Percentiles rank a stretch among this genome's conserved stretches.
These are phyloP conservation scores for Otis tarda DNA, from an alignment of 2,113 vertebrate species.

Conservation along the genomic window DNA sequence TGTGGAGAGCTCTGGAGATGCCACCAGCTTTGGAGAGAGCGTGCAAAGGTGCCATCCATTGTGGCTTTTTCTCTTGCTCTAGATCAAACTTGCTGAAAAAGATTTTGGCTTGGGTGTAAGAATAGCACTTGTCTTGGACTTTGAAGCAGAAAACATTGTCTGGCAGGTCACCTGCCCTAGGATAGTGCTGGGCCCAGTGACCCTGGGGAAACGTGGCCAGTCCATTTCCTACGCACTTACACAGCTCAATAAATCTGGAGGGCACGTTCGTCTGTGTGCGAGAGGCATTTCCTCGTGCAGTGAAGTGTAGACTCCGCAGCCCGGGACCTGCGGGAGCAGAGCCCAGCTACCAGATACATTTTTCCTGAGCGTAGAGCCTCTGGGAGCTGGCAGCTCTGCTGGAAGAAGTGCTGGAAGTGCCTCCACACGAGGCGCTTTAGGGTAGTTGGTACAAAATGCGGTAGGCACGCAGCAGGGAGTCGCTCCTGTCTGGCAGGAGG, in stretches of 20 bases:
- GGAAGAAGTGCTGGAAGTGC: neutral
- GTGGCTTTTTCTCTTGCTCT: neutral
- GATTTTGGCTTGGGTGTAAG: neutral
- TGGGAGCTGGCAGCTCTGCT: neutral
- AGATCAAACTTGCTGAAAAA: neutral
- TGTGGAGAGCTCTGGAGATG: neutral
- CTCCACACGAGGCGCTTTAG: fast-evolving
- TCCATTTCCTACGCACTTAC: neutral
- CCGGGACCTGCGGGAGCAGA: neutral
- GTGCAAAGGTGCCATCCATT: neutral
- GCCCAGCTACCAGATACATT: neutral
- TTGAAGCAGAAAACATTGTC: neutral
- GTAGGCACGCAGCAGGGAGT: neutral
- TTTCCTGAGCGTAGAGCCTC: neutral
- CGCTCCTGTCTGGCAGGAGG: neutral
- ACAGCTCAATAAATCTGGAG: fast-evolving
- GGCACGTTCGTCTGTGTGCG: fast-evolving
- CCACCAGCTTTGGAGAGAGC: neutral
- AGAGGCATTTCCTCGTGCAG: neutral
- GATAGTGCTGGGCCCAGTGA: neutral
- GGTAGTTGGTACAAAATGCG: neutral
- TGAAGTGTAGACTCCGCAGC: neutral
- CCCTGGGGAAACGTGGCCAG: fast-evolving
- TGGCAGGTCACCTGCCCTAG: neutral
- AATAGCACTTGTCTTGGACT: neutral